Base-by-base conservation (phyloP, 2,113 vertebrate species). In the Ptilorrhoa leucosticta region DNA sequence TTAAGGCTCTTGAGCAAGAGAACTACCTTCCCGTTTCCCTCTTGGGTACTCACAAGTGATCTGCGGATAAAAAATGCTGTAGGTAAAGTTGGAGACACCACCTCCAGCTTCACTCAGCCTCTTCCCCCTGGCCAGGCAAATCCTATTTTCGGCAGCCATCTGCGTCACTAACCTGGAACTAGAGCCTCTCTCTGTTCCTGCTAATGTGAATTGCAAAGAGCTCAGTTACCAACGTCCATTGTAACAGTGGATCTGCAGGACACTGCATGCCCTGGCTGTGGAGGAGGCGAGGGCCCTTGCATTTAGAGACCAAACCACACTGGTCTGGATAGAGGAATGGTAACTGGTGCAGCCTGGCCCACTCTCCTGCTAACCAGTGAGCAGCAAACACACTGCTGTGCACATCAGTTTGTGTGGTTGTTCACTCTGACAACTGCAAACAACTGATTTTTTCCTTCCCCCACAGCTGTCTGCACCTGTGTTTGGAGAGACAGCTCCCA, bases 111-210 rank as follows among this genome's bases (percentile, higher is more conserved):
- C 87, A 76, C 58, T 78, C 63, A 83, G 35, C 26, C 60, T 88
- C 83, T 92, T 75, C n/a, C 40, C 60, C 64, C 48, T 90, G 40
- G 86, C 76, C 4, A 1, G 86, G 72, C 64, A 96, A 95, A 89
- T 50, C 57, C 53, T 96, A 79, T 90, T 97, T 97, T 57, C 68
- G 22, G 79, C 92, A 93, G 61, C 71, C 76, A 95, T 84, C 88
- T 94, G 88, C 3, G 0, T 89, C 86, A 79, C 61, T 92, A 93
- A 95, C 72, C 83, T 87, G 80, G 79, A 95, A 53, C 60, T 17
- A 71, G 51, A 93, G 85, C 79, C 40, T 85, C 63, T 72, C 72
- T 81, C 86, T 94, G 92, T 39, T 97, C 79, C 83, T 89, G 72
- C 68, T 87, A 64, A 68, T 2, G 28, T 22, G 47, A 89, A 63